phyloP scores from a whole-genome alignment of 2,888 invertebrate genomes.

The Leuctra nigra region DNA sequence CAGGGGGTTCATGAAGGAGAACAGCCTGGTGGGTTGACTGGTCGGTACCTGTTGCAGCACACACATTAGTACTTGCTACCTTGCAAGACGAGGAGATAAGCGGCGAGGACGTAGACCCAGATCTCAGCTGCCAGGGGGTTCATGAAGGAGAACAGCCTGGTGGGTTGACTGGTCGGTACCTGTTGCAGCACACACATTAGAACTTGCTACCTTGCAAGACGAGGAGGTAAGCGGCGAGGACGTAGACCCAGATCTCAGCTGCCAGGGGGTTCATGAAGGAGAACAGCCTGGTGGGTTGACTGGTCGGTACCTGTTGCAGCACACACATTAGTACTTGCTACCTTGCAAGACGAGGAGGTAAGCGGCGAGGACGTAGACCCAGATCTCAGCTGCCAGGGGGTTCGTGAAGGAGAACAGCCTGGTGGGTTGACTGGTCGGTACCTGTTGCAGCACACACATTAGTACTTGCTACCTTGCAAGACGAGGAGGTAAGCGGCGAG shows the following conservation, averaged over 20 bases:
- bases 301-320: slow-evolving; percentile 69
- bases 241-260: too few species aligned
- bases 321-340: background rate
- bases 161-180: slow-evolving; percentile 48
- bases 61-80: too few species aligned
- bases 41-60: too few species aligned
- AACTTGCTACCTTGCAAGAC: too few species aligned
- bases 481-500: background rate
- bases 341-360: background rate
- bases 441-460: background rate
- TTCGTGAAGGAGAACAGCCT: background rate
- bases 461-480: background rate
- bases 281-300: slow-evolving; percentile 80
- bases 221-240: too few species aligned
- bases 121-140: slow-evolving; percentile 80
- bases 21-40: slow-evolving; percentile 52
- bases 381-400: background rate
- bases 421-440: background rate
- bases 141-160: slow-evolving; percentile 89
- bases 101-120: slow-evolving; percentile 43
- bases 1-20: slow-evolving; percentile 93
- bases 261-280: slow-evolving; percentile 88
- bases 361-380: too few species aligned
- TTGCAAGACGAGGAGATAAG: too few species aligned
- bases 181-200: slow-evolving; percentile 48